Conservation (phyloP, 2,888 invertebrate genomes). For the Rhimphoctona megacephalus region DNA sequence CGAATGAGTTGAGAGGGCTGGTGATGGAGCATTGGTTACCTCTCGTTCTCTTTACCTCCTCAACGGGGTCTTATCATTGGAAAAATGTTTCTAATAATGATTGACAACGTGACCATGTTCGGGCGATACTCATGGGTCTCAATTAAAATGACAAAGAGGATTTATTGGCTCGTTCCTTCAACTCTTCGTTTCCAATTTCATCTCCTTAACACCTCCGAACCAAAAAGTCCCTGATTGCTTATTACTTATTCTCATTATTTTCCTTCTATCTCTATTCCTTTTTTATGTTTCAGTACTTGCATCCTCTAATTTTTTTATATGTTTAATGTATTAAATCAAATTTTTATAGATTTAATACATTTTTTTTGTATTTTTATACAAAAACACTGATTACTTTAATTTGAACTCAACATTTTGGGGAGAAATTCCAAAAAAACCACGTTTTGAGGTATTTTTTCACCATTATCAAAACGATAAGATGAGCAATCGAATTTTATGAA, state of each 20-base stretch:
- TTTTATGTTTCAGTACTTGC: background rate
- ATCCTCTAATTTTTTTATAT: too few relatives aligned
- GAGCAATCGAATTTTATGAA: too few relatives aligned
- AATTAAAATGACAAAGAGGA: constrained; percentile 77
- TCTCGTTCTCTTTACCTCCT: constrained; percentile 33
- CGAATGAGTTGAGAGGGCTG: constrained; percentile 11
- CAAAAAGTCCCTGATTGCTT: constrained; percentile 30
- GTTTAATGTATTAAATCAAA: too few relatives aligned
- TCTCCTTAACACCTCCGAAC: constrained; percentile 13
- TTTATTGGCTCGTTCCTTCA: constrained; percentile 73
- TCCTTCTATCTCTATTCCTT: background rate
- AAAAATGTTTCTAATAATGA: constrained; percentile 79
- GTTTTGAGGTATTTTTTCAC: too few relatives aligned
- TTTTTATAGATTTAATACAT: too few relatives aligned
- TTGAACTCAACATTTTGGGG: too few relatives aligned
- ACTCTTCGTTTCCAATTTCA: constrained; percentile 56
- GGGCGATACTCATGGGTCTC: constrained; percentile 74
- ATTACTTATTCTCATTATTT: constrained; percentile 22
- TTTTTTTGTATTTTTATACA: background rate
- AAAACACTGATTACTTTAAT: too few relatives aligned
- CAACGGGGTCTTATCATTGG: constrained; percentile 75
- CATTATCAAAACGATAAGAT: too few relatives aligned
- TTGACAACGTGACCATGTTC: constrained; percentile 77
- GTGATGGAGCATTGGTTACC: constrained; percentile 26
- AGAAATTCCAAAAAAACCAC: too few relatives aligned